Evolutionary conservation across 2,113 vertebrate genomes (phyloP).

Genomic region (Strix aluco): DNA sequence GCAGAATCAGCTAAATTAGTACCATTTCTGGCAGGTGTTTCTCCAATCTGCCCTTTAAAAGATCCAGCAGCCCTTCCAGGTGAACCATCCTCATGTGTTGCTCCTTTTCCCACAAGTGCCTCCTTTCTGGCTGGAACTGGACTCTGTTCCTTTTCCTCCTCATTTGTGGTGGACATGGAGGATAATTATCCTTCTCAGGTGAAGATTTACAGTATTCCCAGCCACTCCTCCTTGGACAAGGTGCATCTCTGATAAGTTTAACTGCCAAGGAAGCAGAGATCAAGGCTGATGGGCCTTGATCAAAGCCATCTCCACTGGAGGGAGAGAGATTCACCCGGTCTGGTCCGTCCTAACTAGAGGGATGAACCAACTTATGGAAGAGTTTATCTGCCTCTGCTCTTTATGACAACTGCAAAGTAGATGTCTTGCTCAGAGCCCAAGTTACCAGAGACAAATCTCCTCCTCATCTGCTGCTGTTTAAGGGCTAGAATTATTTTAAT

Average conservation of each 20-base stretch:
- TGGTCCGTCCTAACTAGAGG: background rate
- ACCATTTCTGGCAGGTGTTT: background rate
- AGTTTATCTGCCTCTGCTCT: background rate
- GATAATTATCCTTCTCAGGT: background rate
- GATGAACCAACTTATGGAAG: background rate
- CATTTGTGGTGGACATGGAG: background rate
- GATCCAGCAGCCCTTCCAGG: background rate
- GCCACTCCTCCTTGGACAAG: background rate
- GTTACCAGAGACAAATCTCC: background rate
- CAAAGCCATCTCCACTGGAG: background rate
- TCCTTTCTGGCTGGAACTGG: background rate
- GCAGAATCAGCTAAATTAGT: background rate
- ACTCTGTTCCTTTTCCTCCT: background rate
- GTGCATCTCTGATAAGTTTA: background rate
- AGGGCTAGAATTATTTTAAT: background rate
- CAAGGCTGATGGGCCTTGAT: background rate
- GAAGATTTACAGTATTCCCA: background rate
- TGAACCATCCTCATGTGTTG: rapidly evolving
- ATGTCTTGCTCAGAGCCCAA: background rate
- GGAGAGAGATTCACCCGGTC: background rate
- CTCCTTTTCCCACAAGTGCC: background rate
- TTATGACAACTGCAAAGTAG: background rate
- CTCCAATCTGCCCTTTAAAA: background rate
- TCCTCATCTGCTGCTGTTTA: background rate
- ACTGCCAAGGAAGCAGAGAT: background rate